Conservation (phyloP, 2,888 invertebrate genomes). For the Nectonema munidae region DNA sequence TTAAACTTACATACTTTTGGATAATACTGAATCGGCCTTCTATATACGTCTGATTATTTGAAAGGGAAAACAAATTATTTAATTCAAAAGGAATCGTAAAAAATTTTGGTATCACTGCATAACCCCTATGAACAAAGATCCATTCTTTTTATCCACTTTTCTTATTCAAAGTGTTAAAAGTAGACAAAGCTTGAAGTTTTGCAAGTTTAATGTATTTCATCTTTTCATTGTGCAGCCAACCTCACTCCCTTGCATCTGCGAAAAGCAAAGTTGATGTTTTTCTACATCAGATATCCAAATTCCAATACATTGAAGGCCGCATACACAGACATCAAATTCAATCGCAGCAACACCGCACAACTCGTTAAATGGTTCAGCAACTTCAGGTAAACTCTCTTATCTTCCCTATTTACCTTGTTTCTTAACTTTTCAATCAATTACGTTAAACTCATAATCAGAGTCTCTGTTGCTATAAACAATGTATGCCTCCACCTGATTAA, state of each 20-base stretch:
- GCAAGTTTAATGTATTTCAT: neutral
- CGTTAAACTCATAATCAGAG: too few species aligned
- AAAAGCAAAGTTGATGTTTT: conserved; percentile 99
- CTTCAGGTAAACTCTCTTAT: conserved; percentile 61
- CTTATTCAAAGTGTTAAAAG: neutral
- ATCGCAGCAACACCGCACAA: conserved; percentile 99
- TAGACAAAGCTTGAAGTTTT: neutral
- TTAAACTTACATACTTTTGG: too few species aligned
- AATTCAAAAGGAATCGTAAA: too few species aligned
- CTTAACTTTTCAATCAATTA: neutral
- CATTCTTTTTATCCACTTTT: neutral
- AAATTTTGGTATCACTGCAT: conserved; percentile 23
- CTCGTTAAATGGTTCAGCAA: conserved; percentile 99
- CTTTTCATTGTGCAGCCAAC: conserved; percentile 27
- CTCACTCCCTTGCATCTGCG: conserved; percentile 96
- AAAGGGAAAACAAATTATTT: too few species aligned
- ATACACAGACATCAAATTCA: conserved; percentile 99
- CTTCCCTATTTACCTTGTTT: conserved; percentile 16
- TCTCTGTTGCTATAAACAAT: too few species aligned
- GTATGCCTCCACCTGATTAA: too few species aligned
- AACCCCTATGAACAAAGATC: neutral
- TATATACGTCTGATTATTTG: too few species aligned
- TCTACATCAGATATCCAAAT: conserved; percentile 97
- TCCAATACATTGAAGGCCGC: conserved; percentile 96
- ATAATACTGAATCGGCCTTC: too few species aligned